Percentiles rank a stretch among this genome's conserved stretches.
Evolutionary conservation across 2,888 invertebrate species (phyloP).

Genomic region (Ypsolopha scabrella): DNA sequence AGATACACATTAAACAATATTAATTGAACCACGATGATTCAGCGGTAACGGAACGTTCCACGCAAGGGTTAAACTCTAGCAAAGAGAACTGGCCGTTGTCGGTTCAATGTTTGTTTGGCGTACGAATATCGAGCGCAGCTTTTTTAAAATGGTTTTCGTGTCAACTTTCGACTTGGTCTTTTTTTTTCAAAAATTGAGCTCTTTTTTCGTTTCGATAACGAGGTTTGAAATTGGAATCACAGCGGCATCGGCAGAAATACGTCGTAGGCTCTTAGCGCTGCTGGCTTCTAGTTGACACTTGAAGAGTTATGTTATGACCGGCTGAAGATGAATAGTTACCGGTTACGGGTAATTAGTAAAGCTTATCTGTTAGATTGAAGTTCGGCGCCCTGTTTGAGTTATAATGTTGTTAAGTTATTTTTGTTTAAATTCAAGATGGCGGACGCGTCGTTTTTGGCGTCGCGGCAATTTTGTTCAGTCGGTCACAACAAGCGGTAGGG

Average conservation of each 20-base stretch:
- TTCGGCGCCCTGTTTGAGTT: constrained; percentile 20
- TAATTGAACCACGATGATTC: constrained; percentile 57
- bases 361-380: constrained; percentile 41
- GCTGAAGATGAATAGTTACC: constrained; percentile 33
- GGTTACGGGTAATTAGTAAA: constrained; percentile 41
- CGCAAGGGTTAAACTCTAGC: constrained; percentile 35
- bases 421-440: constrained; percentile 10
- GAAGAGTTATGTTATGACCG: constrained; percentile 27
- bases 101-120: constrained; percentile 21
- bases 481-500: constrained; percentile 25
- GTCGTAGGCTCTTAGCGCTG: constrained; percentile 45
- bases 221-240: constrained; percentile 61
- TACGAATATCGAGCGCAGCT: constrained; percentile 31
- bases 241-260: constrained; percentile 42
- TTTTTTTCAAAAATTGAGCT: constrained; percentile 13
- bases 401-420: constrained; percentile 13
- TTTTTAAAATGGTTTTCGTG: constrained; percentile 34
- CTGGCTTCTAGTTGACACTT: constrained; percentile 33
- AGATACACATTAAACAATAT: constrained; percentile 60
- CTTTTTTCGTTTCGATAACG: constrained; percentile 43
- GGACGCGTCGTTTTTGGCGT: constrained; percentile 4
- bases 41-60: constrained; percentile 26
- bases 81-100: constrained; percentile 17
- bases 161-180: constrained; percentile 20
- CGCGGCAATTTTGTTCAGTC: constrained; percentile 12